Conservation (phyloP, 2,797 vertebrate genomes). For the Numenius phaeopus region DNA sequence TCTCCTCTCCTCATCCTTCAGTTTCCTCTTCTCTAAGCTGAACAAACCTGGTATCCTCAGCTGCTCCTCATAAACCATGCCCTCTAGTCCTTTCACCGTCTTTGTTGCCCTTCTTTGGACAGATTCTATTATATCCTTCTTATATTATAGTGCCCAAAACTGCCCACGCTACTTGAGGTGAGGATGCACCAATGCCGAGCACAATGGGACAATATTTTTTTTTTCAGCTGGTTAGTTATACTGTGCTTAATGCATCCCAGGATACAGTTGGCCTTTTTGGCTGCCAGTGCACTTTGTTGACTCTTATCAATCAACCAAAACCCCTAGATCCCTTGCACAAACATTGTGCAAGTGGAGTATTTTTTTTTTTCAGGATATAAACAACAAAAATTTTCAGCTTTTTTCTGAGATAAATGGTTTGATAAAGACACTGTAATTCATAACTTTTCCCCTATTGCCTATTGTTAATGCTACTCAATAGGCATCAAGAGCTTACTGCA, state of each 20-base stretch:
- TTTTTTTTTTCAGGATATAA: neutral
- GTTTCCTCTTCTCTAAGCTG: neutral
- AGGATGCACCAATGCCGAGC: neutral
- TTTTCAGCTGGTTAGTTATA: neutral
- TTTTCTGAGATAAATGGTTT: neutral
- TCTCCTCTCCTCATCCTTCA: neutral
- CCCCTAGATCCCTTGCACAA: neutral
- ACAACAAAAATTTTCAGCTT: neutral
- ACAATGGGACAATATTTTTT: neutral
- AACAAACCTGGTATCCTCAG: neutral
- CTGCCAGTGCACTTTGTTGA: neutral
- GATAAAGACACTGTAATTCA: neutral
- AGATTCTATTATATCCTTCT: neutral
- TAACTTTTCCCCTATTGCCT: neutral
- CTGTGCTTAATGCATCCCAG: neutral
- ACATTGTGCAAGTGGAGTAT: neutral
- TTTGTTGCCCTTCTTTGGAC: neutral
- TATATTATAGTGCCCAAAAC: neutral
- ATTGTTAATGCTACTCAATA: neutral
- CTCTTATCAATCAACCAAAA: neutral
- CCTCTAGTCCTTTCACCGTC: neutral
- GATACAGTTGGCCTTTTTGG: neutral
- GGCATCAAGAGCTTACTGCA: neutral
- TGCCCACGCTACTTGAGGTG: neutral
- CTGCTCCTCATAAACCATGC: neutral